These are phyloP conservation scores for Enteromius thamalakanensis DNA, from an alignment of 2,797 vertebrate species.

Conservation along the genomic window DNA sequence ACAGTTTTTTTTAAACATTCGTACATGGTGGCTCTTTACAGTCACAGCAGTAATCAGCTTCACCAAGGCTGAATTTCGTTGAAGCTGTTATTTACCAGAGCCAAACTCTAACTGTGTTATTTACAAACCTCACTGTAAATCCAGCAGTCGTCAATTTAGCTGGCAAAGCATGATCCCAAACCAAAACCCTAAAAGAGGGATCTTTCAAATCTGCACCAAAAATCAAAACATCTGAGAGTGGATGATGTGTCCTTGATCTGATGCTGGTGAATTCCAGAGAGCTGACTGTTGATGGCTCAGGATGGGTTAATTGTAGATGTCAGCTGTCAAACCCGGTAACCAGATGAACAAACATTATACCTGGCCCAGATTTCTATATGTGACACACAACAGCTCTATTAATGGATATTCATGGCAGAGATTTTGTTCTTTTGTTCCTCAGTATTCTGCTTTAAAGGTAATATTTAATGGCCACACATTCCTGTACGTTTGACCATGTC, in stretches of 20 bases:
- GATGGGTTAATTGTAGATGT: background rate
- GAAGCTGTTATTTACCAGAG: constrained; percentile 51
- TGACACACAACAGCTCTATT: background rate
- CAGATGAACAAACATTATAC: background rate
- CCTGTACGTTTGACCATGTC: background rate
- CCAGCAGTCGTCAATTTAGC: constrained; percentile 37
- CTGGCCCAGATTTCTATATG: background rate
- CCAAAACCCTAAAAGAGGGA: constrained; percentile 14
- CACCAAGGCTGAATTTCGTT: constrained; percentile 15
- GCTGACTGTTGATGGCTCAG: background rate
- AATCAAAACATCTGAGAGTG: background rate
- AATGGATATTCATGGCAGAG: background rate
- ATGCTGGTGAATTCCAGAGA: background rate
- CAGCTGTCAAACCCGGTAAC: background rate
- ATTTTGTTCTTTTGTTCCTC: background rate
- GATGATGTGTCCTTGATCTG: background rate
- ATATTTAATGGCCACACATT: background rate
- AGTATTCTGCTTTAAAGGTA: background rate
- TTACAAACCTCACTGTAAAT: constrained; percentile 46
- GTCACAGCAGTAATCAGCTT: constrained; percentile 31
- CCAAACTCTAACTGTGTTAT: constrained; percentile 15
- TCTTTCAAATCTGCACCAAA: constrained; percentile 20
- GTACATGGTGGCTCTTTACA: background rate
- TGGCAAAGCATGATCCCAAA: constrained; percentile 20
- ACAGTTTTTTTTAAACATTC: background rate